phyloP scores from a whole-genome alignment of 2,113 vertebrate species.

The Gymnocephalus cernua region DNA sequence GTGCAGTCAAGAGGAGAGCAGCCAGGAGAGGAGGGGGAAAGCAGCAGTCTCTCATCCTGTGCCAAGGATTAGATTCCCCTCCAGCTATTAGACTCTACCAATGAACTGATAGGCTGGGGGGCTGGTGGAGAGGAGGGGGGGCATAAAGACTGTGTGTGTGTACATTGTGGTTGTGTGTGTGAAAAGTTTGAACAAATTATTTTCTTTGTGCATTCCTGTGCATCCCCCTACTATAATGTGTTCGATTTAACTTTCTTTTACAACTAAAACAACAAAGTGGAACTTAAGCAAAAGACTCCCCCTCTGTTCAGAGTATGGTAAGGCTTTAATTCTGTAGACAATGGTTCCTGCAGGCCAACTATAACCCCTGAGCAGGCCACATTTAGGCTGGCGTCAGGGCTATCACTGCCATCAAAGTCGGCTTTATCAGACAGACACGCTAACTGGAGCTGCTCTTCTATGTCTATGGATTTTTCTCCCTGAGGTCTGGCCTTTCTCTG shows the following conservation, averaged over 20 bases:
- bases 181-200: conserved; percentile 29
- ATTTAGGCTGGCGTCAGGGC: conserved; percentile 85
- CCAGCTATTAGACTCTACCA: conserved; percentile 86
- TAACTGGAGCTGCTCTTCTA: conserved; percentile 84
- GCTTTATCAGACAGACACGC: conserved; percentile 82
- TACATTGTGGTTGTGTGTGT: conserved; percentile 10
- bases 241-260: conserved; percentile 48
- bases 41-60: conserved; percentile 78
- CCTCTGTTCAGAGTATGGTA: conserved; percentile 45
- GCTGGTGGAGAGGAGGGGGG: conserved; percentile 17
- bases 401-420: conserved; percentile 87
- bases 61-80: conserved; percentile 85
- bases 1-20: conserved; percentile 55
- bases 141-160: conserved; percentile 14
- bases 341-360: conserved; percentile 79
- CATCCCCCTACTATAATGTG: conserved; percentile 27
- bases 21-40: conserved; percentile 47
- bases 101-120: conserved; percentile 75
- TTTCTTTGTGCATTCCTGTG: conserved; percentile 47
- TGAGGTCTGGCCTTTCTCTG: conserved; percentile 70
- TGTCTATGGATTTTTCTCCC: conserved; percentile 82
- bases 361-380: conserved; percentile 80
- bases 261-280: conserved; percentile 50
- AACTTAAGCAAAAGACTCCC: conserved; percentile 23
- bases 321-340: conserved; percentile 77